Base-by-base conservation (phyloP, 1,140 invertebrate genomes). In the Achroia grisella region DNA sequence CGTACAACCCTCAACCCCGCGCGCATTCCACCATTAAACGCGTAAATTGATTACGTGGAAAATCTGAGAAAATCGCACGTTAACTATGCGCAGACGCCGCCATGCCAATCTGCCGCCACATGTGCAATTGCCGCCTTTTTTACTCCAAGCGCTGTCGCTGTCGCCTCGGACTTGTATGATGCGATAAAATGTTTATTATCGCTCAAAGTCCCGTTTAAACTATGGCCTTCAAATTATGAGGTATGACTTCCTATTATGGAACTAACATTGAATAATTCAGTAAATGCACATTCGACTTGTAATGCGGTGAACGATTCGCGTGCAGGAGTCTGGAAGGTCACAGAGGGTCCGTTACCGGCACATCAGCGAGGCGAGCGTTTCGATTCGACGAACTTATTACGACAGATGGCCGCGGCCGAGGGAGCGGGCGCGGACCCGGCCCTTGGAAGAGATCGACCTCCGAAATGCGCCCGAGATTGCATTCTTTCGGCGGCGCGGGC, bases 401-500 rank as follows among this genome's bases (percentile, higher is more conserved):
- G 80, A 76, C 77, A 81, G 77, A 81, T 79, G 76, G 66, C 64
- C 69, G 68, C 60, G 68, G 66, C 51, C 62, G 74, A 73, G 70
- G 79, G 74, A 70, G 71, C 71, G 68, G 62, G 56, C 59, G 61
- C 64, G 62, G 62, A 70, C 65, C 63, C 60, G 65, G 70, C 70
- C 70, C 74, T 72, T 72, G 57, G 74, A 78, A 84, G 80, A 83
- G 80, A 83, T 81, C 80, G 77, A 79, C 74, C 78, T 79, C 81
- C 81, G 78, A 77, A 82, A 75, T 73, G 74, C 76, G 74, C 71
- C 76, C 86, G 80, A 81, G 86, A 83, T 84, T 77, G 74, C 76
- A 87, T 87, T 86, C 84, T 85, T 86, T 84, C 80, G 84, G 76
- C 77, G 70, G 73, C 67, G 71, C 76, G 80, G 72, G 73, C 83